Evolutionary conservation across 2,113 vertebrate genomes (phyloP).

Genomic region (Aptenodytes patagonicus): DNA sequence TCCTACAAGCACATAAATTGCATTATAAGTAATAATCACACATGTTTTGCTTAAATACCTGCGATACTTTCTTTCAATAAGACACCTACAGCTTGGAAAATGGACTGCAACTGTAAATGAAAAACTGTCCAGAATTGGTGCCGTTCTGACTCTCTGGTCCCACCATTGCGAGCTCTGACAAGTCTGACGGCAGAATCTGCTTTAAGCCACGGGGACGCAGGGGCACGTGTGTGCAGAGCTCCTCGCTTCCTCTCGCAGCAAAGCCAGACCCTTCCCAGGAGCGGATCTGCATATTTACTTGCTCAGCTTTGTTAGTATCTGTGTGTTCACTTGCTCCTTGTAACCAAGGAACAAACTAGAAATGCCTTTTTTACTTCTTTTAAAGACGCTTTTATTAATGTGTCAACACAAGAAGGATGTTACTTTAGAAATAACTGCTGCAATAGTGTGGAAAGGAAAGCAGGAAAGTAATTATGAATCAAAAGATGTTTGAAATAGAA

Average conservation of each 20-base stretch:
- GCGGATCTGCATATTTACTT: neutral
- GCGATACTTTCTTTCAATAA: neutral
- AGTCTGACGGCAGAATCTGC: accelerated
- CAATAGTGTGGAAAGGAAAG: neutral
- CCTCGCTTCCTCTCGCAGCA: neutral
- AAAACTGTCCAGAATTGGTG: neutral
- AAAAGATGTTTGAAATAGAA: neutral
- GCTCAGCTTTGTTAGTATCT: neutral
- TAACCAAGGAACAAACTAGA: neutral
- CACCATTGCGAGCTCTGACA: accelerated
- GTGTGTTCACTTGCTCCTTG: neutral
- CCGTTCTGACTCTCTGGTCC: too few relatives aligned
- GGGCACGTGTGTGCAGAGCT: neutral
- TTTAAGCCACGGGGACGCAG: accelerated
- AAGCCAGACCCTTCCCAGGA: neutral
- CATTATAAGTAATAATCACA: neutral
- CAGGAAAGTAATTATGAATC: neutral
- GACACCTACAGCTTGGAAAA: neutral
- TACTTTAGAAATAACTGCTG: neutral
- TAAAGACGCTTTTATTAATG: neutral
- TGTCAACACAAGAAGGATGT: neutral
- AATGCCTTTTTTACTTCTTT: neutral
- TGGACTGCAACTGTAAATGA: too few relatives aligned
- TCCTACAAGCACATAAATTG: neutral
- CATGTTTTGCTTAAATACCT: neutral